phyloP scores from a whole-genome alignment of 2,797 vertebrate genomes.

The Myiotriccus ornatus region DNA sequence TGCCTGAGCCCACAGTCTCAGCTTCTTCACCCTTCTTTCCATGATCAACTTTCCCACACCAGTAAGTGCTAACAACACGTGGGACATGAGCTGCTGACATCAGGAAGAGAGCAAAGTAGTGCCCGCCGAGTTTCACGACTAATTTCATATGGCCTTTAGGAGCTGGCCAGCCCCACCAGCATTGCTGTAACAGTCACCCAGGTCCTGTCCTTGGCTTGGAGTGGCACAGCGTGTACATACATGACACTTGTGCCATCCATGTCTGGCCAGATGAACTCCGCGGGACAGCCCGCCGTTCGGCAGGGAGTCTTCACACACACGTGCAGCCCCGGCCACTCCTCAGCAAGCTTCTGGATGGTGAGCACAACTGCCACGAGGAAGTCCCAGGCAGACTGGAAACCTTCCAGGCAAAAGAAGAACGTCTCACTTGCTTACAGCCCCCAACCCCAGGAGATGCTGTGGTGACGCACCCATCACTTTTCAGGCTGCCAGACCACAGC shows the following conservation, averaged over 20 bases:
- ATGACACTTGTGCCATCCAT: slow-evolving; percentile 29
- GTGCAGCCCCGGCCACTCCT: slow-evolving; percentile 77
- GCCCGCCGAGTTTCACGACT: rapidly evolving
- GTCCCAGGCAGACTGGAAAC: slow-evolving; percentile 71
- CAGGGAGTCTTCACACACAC: slow-evolving; percentile 73
- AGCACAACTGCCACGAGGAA: slow-evolving; percentile 70
- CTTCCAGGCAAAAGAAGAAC: background rate
- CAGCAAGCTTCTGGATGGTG: slow-evolving; percentile 57
- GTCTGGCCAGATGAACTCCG: slow-evolving; percentile 75
- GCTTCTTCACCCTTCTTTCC: background rate
- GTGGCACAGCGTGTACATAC: background rate
- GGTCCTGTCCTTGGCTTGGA: rapidly evolving
- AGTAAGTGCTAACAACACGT: background rate
- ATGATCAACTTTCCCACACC: background rate
- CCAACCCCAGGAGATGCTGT: background rate
- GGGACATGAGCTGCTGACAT: rapidly evolving
- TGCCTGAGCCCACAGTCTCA: background rate
- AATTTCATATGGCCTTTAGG: rapidly evolving
- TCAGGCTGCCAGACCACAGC: background rate
- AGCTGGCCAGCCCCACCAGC: background rate
- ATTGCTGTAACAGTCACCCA: rapidly evolving
- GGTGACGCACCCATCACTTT: rapidly evolving
- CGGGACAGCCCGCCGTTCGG: slow-evolving; percentile 49
- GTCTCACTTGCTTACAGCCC: background rate
- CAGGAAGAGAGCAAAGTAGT: background rate